Conservation (phyloP, 1,140 invertebrate species). For the Elysia chlorotica region DNA sequence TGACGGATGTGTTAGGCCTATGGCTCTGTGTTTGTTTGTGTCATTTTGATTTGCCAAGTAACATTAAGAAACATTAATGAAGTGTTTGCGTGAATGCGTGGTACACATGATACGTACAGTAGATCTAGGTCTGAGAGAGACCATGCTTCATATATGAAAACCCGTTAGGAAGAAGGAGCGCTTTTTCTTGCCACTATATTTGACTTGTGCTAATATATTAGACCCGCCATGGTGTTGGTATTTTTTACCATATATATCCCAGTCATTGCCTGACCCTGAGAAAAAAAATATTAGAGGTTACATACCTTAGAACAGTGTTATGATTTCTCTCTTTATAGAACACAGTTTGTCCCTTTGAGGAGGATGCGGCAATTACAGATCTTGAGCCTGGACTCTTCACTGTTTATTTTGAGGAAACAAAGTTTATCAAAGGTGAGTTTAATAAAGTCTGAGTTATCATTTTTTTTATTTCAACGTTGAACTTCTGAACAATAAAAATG, state of each 20-base stretch:
- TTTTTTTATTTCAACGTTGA: background rate
- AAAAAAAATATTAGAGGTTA: background rate
- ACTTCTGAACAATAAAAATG: background rate
- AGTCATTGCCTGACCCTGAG: background rate
- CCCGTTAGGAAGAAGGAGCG: too few species aligned
- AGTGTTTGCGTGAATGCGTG: too few species aligned
- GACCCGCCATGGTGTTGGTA: background rate
- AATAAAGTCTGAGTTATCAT: background rate
- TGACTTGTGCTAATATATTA: background rate
- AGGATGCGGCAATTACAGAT: background rate
- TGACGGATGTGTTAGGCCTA: too few species aligned
- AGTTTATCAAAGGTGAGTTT: constrained; percentile 23
- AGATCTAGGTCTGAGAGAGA: too few species aligned
- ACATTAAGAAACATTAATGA: too few species aligned
- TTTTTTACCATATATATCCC: background rate
- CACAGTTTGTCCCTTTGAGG: background rate
- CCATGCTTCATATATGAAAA: too few species aligned
- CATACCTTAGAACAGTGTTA: background rate
- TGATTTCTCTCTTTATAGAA: background rate
- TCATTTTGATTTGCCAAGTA: too few species aligned
- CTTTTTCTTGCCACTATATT: too few species aligned
- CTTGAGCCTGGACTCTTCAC: constrained; percentile 36
- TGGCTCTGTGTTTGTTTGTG: too few species aligned
- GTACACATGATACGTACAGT: too few species aligned
- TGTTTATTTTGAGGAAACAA: constrained; percentile 36